Conservation (phyloP, 2,797 vertebrate genomes). For the Lerista edwardsae region DNA sequence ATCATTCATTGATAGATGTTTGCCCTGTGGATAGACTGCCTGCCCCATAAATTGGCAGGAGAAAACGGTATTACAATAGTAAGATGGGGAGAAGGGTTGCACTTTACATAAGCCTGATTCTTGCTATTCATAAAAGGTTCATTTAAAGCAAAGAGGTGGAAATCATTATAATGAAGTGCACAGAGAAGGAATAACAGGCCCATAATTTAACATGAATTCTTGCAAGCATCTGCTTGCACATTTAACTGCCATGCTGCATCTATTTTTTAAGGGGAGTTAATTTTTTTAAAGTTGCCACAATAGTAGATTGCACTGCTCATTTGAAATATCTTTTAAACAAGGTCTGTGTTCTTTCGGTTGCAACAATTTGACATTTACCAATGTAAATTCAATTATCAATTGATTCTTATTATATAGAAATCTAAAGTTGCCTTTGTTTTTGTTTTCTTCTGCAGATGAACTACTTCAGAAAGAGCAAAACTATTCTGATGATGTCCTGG, state of each 20-base stretch:
- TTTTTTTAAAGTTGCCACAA: neutral
- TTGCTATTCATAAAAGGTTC: neutral
- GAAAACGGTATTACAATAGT: neutral
- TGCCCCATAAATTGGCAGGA: neutral
- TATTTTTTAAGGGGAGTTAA: neutral
- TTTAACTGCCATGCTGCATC: no score
- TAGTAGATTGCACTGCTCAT: neutral
- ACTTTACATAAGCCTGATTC: neutral
- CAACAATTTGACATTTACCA: neutral
- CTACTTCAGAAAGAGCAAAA: slow-evolving; percentile 94
- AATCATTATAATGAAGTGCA: neutral
- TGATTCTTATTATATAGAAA: slow-evolving; percentile 1
- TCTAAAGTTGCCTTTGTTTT: slow-evolving; percentile 1
- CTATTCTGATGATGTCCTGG: slow-evolving; percentile 93
- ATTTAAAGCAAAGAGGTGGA: neutral
- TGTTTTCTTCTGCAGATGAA: slow-evolving; percentile 82
- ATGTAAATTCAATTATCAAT: slow-evolving; percentile 1
- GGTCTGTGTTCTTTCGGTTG: slow-evolving; percentile 1
- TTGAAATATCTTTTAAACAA: neutral
- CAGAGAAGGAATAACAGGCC: neutral
- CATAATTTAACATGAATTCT: neutral
- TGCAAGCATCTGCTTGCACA: neutral
- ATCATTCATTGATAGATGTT: neutral
- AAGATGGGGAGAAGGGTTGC: neutral
- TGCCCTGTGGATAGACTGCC: neutral